Base-by-base conservation (phyloP, 2,113 vertebrate genomes). In the Oxygymnocypris stewartii region DNA sequence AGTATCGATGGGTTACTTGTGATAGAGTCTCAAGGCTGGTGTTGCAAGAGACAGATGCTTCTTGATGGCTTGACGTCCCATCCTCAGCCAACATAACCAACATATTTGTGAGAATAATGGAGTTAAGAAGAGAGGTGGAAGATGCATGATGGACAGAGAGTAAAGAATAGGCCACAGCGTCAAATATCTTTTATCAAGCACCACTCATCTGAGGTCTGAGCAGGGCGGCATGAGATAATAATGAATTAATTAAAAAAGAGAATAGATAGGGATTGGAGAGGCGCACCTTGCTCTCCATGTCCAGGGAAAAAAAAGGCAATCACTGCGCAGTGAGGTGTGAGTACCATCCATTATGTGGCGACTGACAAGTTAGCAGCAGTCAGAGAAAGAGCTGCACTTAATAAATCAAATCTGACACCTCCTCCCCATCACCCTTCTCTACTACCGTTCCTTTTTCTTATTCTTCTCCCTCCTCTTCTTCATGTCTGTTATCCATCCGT, bases 391-490 rank as follows among this genome's bases (percentile, higher is more conserved):
- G 94, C 92, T 94, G 94, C 92, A 96, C 95, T 96, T 96, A 96
- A 97, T 98, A 97, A 98, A 97, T 98, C 97, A 97, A 96, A 97
- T 93, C 92, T 96, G 96, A 97, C 97, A 97, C 94, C 94, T 88
- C 88, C 94, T 96, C 95, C 95, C 95, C 92, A 92, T 94, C 92
- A 91, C 90, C 92, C 95, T 95, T 96, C 96, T 94, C 93, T 95
- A 93, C 95, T 95, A 96, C 91, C 87, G 90, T 94, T 95, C 95
- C 90, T 93, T 90, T 92, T 91, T 59, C 91, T 93, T 35, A 1
- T 83, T 85, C 93, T 91, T 89, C 90, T 89, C 85, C 82, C 83
- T 85, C 83, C 86, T 87, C 85, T 35, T 74, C 77, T 91, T 92
- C 84, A 89, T 90, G 88, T 40, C 54, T 37, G 20, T 25, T 49